Evolutionary conservation across 2,888 invertebrate genomes (phyloP).

Genomic region (Drosophila incognita): DNA sequence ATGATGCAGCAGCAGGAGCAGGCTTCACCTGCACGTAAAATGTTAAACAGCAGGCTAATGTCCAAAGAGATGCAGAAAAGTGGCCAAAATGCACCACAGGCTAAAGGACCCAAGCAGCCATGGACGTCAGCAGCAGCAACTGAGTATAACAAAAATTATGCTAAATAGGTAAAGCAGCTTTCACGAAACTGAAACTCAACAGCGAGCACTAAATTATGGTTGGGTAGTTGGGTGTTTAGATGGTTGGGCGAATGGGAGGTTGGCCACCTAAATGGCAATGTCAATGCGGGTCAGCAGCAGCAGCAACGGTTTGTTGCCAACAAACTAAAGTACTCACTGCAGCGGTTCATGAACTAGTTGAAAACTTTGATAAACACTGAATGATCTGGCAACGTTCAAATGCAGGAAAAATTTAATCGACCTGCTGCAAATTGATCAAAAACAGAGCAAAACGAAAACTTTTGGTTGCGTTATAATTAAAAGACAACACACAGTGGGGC

Average conservation of each 20-base stretch:
- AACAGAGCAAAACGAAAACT: not conserved
- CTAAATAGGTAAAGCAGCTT: constrained; percentile 79
- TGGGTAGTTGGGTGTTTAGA: constrained; percentile 5
- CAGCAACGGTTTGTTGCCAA: constrained; percentile 21
- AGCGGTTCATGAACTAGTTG: constrained; percentile 19
- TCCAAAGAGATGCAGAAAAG: constrained; percentile 58
- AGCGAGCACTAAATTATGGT: constrained; percentile 69
- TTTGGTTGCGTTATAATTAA: constrained; percentile 25
- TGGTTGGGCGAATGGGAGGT: constrained; percentile 5
- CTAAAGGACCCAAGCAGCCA: constrained; percentile 41
- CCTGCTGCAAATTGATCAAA: constrained; percentile 8
- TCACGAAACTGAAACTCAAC: constrained; percentile 72
- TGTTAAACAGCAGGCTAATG: constrained; percentile 66
- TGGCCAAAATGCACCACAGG: constrained; percentile 50
- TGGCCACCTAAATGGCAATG: constrained; percentile 58
- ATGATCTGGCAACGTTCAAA: constrained; percentile 23
- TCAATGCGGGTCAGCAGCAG: constrained; percentile 61
- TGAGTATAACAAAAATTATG: constrained; percentile 73
- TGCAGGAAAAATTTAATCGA: constrained; percentile 1
- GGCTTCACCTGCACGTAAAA: constrained; percentile 60
- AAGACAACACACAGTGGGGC: constrained; percentile 33
- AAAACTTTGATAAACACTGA: constrained; percentile 15
- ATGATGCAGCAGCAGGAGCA: not conserved
- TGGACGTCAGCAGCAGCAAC: constrained; percentile 33
- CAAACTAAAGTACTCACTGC: constrained; percentile 22